phyloP scores from a whole-genome alignment of 2,888 invertebrate genomes.

The Hirtodrosophila histrioides region DNA sequence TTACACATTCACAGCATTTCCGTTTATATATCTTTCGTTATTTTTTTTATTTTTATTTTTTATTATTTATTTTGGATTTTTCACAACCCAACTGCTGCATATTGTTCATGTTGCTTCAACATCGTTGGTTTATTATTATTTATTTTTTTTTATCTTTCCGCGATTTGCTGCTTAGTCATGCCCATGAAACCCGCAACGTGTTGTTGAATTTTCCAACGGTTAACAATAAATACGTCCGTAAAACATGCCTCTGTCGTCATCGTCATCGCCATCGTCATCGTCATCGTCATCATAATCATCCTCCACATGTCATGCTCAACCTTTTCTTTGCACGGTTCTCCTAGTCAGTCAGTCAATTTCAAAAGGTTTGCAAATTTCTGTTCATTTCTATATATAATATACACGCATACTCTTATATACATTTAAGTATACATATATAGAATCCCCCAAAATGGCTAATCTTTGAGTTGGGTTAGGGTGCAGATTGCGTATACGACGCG shows the following conservation, averaged over 20 bases:
- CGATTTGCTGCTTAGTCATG: constrained; percentile 66
- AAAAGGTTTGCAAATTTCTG: constrained; percentile 40
- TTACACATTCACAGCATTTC: constrained; percentile 50
- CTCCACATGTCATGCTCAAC: constrained; percentile 29
- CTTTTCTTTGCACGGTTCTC: not conserved
- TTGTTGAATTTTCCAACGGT: constrained; percentile 50
- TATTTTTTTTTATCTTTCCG: constrained; percentile 22
- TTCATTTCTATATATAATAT: constrained; percentile 12
- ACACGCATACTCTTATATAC: not conserved
- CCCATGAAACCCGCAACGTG: constrained; percentile 51
- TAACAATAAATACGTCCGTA: constrained; percentile 60
- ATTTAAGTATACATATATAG: not conserved
- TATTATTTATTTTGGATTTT: constrained; percentile 18
- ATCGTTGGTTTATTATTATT: constrained; percentile 42
- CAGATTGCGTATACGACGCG: constrained; percentile 28
- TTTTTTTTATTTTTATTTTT: constrained; percentile 12
- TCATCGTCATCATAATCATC: constrained; percentile 31
- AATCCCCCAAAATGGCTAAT: constrained; percentile 11
- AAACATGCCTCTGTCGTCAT: constrained; percentile 30
- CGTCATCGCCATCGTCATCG: constrained; percentile 1
- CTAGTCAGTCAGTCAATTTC: constrained; percentile 47
- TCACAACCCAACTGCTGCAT: constrained; percentile 33
- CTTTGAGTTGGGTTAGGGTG: not conserved
- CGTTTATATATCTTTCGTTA: constrained; percentile 21
- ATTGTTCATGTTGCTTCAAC: constrained; percentile 60